Percentiles rank a stretch among this genome's conserved stretches.
Evolutionary conservation across 2,888 invertebrate genomes (phyloP).

Genomic region (Anorthoa munda): DNA sequence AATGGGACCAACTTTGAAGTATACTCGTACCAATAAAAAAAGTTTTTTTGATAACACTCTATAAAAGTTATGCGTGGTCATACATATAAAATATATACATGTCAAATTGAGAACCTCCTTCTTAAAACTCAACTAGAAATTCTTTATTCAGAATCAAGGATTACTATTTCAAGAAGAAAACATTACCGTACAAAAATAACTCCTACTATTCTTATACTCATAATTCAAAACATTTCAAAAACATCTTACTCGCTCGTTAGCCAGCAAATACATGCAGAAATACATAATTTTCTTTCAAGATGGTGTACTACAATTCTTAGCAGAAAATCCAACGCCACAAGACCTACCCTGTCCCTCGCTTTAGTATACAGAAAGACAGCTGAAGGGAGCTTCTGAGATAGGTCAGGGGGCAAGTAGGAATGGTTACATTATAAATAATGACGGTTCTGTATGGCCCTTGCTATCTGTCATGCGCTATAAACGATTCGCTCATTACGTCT

Average conservation of each 20-base stretch:
- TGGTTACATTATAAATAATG: slow-evolving; percentile 85
- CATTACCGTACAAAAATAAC: not conserved
- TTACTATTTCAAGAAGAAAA: too few species aligned
- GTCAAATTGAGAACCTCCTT: too few species aligned
- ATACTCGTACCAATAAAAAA: too few species aligned
- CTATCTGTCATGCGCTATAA: slow-evolving; percentile 84
- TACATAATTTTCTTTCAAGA: slow-evolving; percentile 82
- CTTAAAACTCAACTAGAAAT: too few species aligned
- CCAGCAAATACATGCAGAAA: slow-evolving; percentile 71
- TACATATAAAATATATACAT: too few species aligned
- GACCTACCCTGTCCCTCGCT: slow-evolving; percentile 64
- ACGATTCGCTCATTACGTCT: slow-evolving; percentile 82
- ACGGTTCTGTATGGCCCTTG: slow-evolving; percentile 74
- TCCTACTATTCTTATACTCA: not conserved
- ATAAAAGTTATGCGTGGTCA: too few species aligned
- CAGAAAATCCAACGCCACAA: slow-evolving; percentile 74
- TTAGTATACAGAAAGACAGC: slow-evolving; percentile 8
- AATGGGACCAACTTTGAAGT: too few species aligned
- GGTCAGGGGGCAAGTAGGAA: slow-evolving; percentile 65
- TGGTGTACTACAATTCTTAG: slow-evolving; percentile 80
- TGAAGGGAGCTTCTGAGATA: slow-evolving; percentile 27
- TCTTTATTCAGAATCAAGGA: too few species aligned
- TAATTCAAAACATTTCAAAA: slow-evolving; percentile 51
- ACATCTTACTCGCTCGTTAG: slow-evolving; percentile 69
- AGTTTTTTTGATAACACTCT: too few species aligned